Conservation (phyloP, 2,888 invertebrate genomes). For the Caprella mutica region DNA sequence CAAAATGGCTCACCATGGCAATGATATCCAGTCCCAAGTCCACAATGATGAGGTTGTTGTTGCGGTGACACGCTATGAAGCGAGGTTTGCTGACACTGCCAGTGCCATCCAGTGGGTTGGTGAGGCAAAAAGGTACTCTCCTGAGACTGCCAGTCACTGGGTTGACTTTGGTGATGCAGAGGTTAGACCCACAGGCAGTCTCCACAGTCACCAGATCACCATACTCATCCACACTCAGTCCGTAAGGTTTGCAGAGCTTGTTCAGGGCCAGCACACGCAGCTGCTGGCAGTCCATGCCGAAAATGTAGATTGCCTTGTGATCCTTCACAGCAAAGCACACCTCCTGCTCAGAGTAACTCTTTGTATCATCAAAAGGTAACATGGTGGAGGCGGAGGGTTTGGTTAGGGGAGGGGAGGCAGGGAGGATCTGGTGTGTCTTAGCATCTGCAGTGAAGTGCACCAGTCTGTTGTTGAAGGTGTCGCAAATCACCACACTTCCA, state of each 20-base stretch:
- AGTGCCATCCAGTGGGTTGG: not conserved
- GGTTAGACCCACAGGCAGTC: constrained; percentile 57
- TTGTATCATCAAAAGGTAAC: not conserved
- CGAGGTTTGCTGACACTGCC: constrained; percentile 8
- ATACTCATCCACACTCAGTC: constrained; percentile 6
- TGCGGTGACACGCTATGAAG: constrained; percentile 9
- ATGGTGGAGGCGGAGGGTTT: constrained; percentile 13
- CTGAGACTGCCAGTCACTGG: constrained; percentile 39
- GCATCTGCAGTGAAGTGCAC: constrained; percentile 8
- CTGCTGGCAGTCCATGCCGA: constrained; percentile 62
- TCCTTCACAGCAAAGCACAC: constrained; percentile 71
- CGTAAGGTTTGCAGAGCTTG: constrained; percentile 86
- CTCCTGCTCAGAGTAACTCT: too few species aligned
- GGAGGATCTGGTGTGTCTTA: not conserved
- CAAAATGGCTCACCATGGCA: constrained; percentile 59
- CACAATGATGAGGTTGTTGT: constrained; percentile 1
- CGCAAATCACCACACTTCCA: constrained; percentile 2
- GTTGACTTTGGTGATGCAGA: constrained; percentile 84
- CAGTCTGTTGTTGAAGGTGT: constrained; percentile 13
- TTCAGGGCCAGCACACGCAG: constrained; percentile 75
- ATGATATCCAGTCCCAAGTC: constrained; percentile 55
- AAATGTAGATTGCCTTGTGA: constrained; percentile 83
- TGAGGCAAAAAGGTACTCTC: not conserved
- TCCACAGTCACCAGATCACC: constrained; percentile 59
- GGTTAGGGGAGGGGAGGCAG: not conserved